Base-by-base conservation (phyloP, 2,888 invertebrate species). In the Leptinotarsa juncta region DNA sequence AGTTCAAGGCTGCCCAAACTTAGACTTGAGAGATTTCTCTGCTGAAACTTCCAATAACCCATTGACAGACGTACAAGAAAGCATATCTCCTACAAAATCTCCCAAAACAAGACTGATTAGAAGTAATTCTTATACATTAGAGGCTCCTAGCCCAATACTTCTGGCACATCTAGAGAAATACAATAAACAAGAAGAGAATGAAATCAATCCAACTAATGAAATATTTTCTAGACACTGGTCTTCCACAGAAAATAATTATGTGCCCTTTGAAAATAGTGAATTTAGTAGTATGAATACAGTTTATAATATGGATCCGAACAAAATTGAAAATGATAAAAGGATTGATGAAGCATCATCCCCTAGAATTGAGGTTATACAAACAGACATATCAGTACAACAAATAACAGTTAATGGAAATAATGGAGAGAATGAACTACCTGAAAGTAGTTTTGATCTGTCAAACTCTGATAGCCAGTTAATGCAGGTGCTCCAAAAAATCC, bases 81-180 rank as follows among this genome's bases (percentile, higher is more conserved):
- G 65, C 26, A 69, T 60, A 65, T 74, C 66, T 26, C 77, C 67
- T 15, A 69, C 60, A 60, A 57, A 18, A 26, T 69, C 81, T 49
- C 77, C 78, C 88, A 90, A 84, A 88, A 89, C 84, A 87, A 89
- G 81, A 79, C 86, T 94, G 72, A 89, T 93, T 15, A 90, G 95
- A 69, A 94, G 94, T 83, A 92, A 93, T 77, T 96, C 96, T 0
- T 96, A 96, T 83, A 94, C 94, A 1, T 87, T 96, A 66, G 92
- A 95, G 0, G 89, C 91, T 26, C 96, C 96, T 0, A 95, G 96
- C 83, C 94, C 94, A 1, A 92, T 92, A 77, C 89, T 96, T 12
- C 84, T 93, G 32, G 93, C 93, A 14, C 91, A 92, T 82, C 87
- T 93, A 66, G 90, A 92, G 84, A 89, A 90, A 78, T 77, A 74